phyloP scores from a whole-genome alignment of 2,113 vertebrate species.

The Scatophagus argus region DNA sequence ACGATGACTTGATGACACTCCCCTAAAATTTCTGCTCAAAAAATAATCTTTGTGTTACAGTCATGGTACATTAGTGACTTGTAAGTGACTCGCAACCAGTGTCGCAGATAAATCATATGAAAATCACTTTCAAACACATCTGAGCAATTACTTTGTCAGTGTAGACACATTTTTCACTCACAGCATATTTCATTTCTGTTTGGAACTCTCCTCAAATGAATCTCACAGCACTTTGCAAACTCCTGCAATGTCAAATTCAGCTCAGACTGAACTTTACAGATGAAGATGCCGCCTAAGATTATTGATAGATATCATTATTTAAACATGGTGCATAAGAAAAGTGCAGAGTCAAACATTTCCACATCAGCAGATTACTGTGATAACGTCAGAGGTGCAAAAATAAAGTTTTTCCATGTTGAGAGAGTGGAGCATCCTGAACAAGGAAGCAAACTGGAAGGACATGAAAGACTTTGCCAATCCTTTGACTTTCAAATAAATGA shows the following conservation, averaged over 20 bases:
- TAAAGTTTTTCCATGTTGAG: conserved; percentile 28
- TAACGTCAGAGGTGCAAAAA: conserved; percentile 44
- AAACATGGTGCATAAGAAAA: conserved; percentile 67
- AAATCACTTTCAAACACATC: not conserved
- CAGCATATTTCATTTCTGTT: conserved; percentile 7
- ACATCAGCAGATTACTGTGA: conserved; percentile 73
- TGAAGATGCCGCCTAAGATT: conserved; percentile 67
- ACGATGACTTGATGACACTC: not conserved
- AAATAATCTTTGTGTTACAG: not conserved
- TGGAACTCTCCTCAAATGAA: conserved; percentile 35
- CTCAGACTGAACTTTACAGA: conserved; percentile 58
- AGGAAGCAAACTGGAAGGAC: conserved; percentile 60
- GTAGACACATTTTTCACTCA: conserved; percentile 13
- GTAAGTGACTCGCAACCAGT: conserved; percentile 10
- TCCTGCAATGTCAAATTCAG: conserved; percentile 65
- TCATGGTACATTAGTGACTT: not conserved
- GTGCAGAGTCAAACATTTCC: conserved; percentile 67
- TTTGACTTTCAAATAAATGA: conserved; percentile 63
- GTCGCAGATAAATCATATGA: not conserved
- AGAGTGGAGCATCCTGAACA: conserved; percentile 21
- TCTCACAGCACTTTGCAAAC: conserved; percentile 46
- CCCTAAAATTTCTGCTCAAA: not conserved
- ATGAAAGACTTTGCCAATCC: conserved; percentile 54
- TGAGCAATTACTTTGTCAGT: conserved; percentile 13
- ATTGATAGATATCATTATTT: conserved; percentile 77